Base-by-base conservation (phyloP, 2,888 invertebrate species). In the Pristionchus arcanus region DNA sequence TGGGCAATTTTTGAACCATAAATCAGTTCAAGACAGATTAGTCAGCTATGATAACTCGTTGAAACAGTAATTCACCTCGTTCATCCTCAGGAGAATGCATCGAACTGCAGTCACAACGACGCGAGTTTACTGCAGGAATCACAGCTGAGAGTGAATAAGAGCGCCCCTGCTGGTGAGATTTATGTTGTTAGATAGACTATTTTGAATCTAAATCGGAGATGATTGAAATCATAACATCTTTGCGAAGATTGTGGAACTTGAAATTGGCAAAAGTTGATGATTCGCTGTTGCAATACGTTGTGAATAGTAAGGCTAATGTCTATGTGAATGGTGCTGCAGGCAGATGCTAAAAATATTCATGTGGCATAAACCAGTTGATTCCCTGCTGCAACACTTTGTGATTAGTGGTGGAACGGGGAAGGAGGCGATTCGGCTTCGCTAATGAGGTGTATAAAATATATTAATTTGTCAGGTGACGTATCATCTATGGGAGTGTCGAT, bases 131-230 rank as follows among this genome's bases (percentile, higher is more conserved):
- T 87, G 49, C 42, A 87, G 21, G 87, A 87, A n/a, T 55, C 81
- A 42, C 89, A 83, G 53, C 74, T 89, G 25, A 31, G 74, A 5
- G 86, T 37, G 71, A 90, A 90, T 21, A 84, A 74, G 77, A 90
- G 55, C 53, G 90, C 90, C n/a, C 90, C 90, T 13, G 90, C 90
- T 74, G 90, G 90, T 87, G n/a, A 37, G 86, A 2, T 19, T 3
- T 49, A 49, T 49, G 9, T 1, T 49, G 42, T 49, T 49, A 49
- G 5, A 49, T 7, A 49, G 42, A 9, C 42, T 1, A 11, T 9
- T 1, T 49, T 9, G 9, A 7, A 49, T 9, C 42, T 49, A 9
- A 49, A 49, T 49, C 42, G 42, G 9, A 9, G 42, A 49, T 49
- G 4, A 49, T 49, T 49, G 42, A 49, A 49, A 3, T 11, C 0